phyloP scores from a whole-genome alignment of 2,113 vertebrate species.

The Phoenicopterus ruber region DNA sequence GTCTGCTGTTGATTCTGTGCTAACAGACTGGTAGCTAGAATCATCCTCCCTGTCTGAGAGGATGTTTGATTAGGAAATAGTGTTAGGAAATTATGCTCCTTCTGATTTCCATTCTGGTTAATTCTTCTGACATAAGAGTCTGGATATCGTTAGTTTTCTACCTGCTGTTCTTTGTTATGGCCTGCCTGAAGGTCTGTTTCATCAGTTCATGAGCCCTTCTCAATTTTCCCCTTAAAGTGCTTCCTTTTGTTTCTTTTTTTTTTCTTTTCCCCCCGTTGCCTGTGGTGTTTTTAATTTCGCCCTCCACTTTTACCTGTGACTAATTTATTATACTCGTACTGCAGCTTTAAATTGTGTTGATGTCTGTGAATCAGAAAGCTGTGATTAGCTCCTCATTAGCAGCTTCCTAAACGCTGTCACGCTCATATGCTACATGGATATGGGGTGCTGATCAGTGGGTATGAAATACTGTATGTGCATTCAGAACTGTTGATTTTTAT shows the following conservation, averaged over 20 bases:
- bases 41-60: not conserved
- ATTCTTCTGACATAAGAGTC: not conserved
- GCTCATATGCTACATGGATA: not conserved
- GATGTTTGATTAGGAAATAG: not conserved
- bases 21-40: not conserved
- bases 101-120: not conserved
- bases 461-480: not conserved
- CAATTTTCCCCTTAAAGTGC: not conserved
- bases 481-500: not conserved
- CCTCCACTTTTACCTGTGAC: not conserved
- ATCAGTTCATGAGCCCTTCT: not conserved
- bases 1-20: not conserved
- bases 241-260: not conserved
- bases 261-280: not conserved
- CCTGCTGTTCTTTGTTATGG: not conserved
- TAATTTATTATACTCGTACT: slow-evolving; percentile 23
- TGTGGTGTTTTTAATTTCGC: not conserved
- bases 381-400: slow-evolving; percentile 24
- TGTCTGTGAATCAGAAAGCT: slow-evolving; percentile 42
- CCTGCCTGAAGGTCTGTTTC: not conserved
- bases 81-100: not conserved
- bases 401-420: not conserved
- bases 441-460: not conserved
- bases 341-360: not conserved
- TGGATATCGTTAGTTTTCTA: not conserved